Percentiles rank a stretch among this genome's conserved stretches.
Evolutionary conservation across 2,113 vertebrate genomes (phyloP).

Genomic region (Tichodroma muraria): DNA sequence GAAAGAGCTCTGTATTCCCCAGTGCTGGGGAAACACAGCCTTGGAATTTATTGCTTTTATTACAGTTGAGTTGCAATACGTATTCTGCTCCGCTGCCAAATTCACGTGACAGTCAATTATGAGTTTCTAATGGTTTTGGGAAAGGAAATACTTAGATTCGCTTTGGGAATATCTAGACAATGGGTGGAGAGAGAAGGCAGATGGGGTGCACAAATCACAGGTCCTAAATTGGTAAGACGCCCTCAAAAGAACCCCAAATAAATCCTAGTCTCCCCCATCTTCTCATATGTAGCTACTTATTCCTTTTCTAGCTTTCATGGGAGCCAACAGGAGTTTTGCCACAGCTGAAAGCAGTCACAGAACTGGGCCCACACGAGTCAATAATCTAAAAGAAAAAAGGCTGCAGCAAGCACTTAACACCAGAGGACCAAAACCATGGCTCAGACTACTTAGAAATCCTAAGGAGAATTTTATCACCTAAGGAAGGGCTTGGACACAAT

Average conservation of each 20-base stretch:
- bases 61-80: not conserved
- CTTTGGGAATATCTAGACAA: not conserved
- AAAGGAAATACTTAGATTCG: not conserved
- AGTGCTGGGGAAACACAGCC: not conserved
- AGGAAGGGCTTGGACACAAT: not conserved
- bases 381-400: not conserved
- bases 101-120: not conserved
- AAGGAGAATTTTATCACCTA: not conserved
- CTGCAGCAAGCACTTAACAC: not conserved
- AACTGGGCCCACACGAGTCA: not conserved
- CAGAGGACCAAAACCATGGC: not conserved
- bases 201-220: not conserved
- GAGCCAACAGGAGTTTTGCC: not conserved
- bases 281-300: not conserved
- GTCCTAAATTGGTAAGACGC: not conserved
- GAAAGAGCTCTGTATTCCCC: not conserved
- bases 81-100: not conserved
- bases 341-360: not conserved
- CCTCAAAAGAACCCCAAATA: not conserved
- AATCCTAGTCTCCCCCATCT: not conserved
- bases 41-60: not conserved
- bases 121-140: not conserved
- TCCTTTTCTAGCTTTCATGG: not conserved
- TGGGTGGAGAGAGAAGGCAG: not conserved
- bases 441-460: not conserved